Conservation (phyloP, 1,140 invertebrate genomes). For the Dreissena rostriformis region DNA sequence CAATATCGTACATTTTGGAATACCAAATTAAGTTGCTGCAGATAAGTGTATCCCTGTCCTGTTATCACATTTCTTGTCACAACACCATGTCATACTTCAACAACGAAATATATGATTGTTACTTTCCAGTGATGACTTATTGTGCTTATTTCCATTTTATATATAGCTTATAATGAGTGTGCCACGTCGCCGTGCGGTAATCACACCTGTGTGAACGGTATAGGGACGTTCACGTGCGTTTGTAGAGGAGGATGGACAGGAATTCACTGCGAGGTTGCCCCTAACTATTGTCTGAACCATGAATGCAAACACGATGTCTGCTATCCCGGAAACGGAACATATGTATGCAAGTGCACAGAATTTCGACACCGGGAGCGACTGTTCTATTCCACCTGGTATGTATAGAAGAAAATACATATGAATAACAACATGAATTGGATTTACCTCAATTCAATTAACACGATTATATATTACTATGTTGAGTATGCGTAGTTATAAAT, state of each 20-base stretch:
- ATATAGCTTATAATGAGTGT: no score
- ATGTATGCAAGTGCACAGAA: conserved; percentile 14
- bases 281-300: conserved; percentile 31
- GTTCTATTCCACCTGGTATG: conserved; percentile 27
- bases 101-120: no score
- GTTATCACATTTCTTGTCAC: no score
- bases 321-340: neutral
- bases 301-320: conserved; percentile 41
- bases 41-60: no score
- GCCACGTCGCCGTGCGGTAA: conserved; percentile 1
- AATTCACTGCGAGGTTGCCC: neutral
- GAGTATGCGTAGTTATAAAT: no score
- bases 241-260: conserved; percentile 34
- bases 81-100: no score
- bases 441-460: no score
- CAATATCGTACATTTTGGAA: no score
- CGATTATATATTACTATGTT: no score
- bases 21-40: no score
- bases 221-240: conserved; percentile 14
- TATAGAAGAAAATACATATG: no score
- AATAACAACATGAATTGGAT: neutral
- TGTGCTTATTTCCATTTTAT: no score
- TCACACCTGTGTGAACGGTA: conserved; percentile 12
- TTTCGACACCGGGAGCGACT: conserved; percentile 9
- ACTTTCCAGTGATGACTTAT: neutral